Evolutionary conservation across 2,888 invertebrate species (phyloP).

Genomic region (Chrysomela aeneicollis): DNA sequence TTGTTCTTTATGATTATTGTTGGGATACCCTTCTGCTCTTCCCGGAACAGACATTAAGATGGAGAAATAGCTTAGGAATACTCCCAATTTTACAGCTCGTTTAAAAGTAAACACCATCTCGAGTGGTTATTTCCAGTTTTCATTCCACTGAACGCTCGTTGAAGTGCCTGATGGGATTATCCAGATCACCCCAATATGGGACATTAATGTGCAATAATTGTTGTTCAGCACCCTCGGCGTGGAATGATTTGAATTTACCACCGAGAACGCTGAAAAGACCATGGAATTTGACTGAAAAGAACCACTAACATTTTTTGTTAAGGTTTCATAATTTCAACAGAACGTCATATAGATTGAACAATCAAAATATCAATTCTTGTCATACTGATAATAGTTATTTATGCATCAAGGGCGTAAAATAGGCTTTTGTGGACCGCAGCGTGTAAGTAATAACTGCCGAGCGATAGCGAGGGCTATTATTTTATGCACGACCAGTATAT

Average conservation of each 20-base stretch:
- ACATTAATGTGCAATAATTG: background rate
- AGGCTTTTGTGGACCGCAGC: too few relatives aligned
- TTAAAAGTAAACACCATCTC: slow-evolving; percentile 15
- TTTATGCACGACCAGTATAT: too few relatives aligned
- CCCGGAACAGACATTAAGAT: slow-evolving; percentile 4
- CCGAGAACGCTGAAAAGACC: too few relatives aligned
- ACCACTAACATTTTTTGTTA: too few relatives aligned
- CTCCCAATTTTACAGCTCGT: slow-evolving; percentile 19
- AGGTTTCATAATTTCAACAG: too few relatives aligned
- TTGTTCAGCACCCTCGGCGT: background rate
- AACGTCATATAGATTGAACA: too few relatives aligned
- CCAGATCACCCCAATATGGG: background rate
- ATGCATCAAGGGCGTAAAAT: too few relatives aligned
- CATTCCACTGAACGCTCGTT: slow-evolving; percentile 2
- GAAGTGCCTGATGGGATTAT: slow-evolving; percentile 1
- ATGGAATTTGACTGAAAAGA: too few relatives aligned
- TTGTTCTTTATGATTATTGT: slow-evolving; percentile 18
- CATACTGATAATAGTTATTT: too few relatives aligned
- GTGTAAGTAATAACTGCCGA: too few relatives aligned
- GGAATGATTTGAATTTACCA: background rate
- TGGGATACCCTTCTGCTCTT: slow-evolving; percentile 9
- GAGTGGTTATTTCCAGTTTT: slow-evolving; percentile 14
- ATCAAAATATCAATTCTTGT: too few relatives aligned
- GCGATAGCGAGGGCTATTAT: too few relatives aligned
- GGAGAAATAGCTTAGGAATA: slow-evolving; percentile 19